Evolutionary conservation across 2,113 vertebrate genomes (phyloP), one percentile per base, ranked within the genome.

Genomic region (Catharus fuscescens): DNA sequence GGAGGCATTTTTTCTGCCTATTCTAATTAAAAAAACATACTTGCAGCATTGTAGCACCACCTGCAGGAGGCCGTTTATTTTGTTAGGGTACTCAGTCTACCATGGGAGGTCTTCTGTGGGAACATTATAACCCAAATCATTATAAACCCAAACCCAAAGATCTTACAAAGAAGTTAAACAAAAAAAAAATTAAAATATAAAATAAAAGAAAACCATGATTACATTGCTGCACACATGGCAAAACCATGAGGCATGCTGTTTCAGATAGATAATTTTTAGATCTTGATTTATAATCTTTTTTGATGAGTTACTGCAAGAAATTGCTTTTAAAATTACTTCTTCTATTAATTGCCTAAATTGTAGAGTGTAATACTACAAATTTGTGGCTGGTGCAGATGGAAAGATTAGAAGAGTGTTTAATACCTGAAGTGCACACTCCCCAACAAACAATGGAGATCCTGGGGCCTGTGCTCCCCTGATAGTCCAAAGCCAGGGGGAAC

Each of bases 41-140:
- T 96, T 86, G 72, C 66, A 98, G 97, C 95, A 80, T 95, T 97
- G 80, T 86, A 98, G 97, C 97, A 97, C 98, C 98, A 98, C 97
- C 98, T 98, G 95, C 97, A 98, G 98, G 98, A 96, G 54, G 62
- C 45, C 72, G 90, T 88, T 90, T 77, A 60, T 80, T 94, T 96
- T 96, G 77, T 86, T 84, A 29, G 32, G 45, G 90, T 94, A 38
- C 16, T n/a, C 32, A 85, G 26, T 20, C n/a, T 52, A 54, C 80
- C 57, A n/a, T 36, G 56, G 53, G 26, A 18, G 65, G 82, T 31
- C 11, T 17, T 52, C 36, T 66, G 21, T 45, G 40, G 18, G 24
- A 79, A 18, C 24, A 10, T n/a, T 21, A 56, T 6, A 74, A 36
- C 6, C 5, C 34, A 59, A 47, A 67, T 29, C 2, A 7, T 29